Conservation (phyloP, 2,797 vertebrate species). For the Neoniphon sammara region DNA sequence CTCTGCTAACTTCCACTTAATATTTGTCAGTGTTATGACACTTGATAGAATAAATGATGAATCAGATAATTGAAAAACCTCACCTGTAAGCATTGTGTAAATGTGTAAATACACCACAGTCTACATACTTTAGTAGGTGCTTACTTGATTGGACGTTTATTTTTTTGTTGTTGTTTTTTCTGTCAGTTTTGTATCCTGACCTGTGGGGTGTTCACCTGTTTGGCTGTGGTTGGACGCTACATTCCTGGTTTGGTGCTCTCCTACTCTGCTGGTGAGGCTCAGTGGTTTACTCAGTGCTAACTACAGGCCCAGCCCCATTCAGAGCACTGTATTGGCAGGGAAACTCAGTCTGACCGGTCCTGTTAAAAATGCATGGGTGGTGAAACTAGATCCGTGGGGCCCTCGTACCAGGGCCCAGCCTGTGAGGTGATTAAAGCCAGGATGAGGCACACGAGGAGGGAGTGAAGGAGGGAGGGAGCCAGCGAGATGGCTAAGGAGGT, state of each 20-base stretch:
- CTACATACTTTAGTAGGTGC: background rate
- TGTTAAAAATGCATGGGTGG: slow-evolving; percentile 71
- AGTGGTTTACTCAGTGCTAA: slow-evolving; percentile 23
- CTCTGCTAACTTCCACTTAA: too few relatives aligned
- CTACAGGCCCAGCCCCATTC: slow-evolving; percentile 37
- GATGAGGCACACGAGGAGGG: slow-evolving; percentile 40
- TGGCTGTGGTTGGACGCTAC: slow-evolving; percentile 90
- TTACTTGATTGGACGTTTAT: slow-evolving; percentile 4
- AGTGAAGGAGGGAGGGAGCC: slow-evolving; percentile 38
- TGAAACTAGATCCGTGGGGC: slow-evolving; percentile 72
- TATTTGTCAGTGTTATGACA: too few relatives aligned
- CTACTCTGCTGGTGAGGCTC: slow-evolving; percentile 91
- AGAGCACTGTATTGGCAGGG: slow-evolving; percentile 30
- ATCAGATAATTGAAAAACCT: too few relatives aligned
- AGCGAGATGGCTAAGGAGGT: slow-evolving; percentile 66
- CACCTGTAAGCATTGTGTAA: background rate
- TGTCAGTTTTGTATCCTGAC: slow-evolving; percentile 92
- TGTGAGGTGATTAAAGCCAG: slow-evolving; percentile 74
- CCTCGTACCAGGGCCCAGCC: slow-evolving; percentile 22
- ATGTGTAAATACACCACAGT: background rate
- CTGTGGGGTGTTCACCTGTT: slow-evolving; percentile 87
- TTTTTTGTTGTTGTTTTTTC: slow-evolving; percentile 28
- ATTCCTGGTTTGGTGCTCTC: slow-evolving; percentile 92
- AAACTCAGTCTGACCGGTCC: slow-evolving; percentile 43
- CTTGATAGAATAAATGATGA: too few relatives aligned